Base-by-base conservation (phyloP, 2,113 vertebrate species). In the Microtus richardsoni region DNA sequence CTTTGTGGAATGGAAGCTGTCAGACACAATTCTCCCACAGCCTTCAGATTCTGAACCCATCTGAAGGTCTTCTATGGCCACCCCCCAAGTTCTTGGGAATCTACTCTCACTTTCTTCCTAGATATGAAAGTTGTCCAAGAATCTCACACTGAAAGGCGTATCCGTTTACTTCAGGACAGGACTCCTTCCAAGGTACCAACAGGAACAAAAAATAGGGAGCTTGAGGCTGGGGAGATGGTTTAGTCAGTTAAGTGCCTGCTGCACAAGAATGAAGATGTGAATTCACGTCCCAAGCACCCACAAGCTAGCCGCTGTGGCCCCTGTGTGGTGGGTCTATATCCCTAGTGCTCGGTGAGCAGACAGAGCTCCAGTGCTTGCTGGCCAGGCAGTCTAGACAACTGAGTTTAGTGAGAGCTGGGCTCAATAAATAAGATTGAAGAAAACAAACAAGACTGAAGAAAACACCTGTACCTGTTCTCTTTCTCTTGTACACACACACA, bases 111-210 rank as follows among this genome's bases (percentile, higher is more conserved):
- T 95, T 88, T 68, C 60, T 19, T 49, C 54, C 22, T 7, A 7
- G 87, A 80, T 93, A 39, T 41, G 21, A 96, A 97, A 88, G 49
- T 17, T 73, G 66, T n/a, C 95, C 47, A 82, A 86, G 88, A 88
- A 0, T 0, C 49, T 36, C 30, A 66, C 64, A 49, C 14, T 89
- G 93, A 84, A 84, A 1, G 0, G 62, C 68, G 49, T n/a, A 28
- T 12, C 26, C 41, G 74, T 17, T 22, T 90, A 17, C 73, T 89
- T 66, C 26, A 39, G 49, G n/a, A 58, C 16, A 39, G 36, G n/a
- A 39, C 14, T 85, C 70, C 33, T 75, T 75, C 74, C 0, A 13
- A 66, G 64, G 58, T 26, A 39, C 24, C 28, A 89, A n/a, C 47
- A 17, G 44, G 54, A 95, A 73, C n/a, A 90, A 80, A 97, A 89